Evolutionary conservation across 2,888 invertebrate genomes (phyloP), one percentile per base, ranked within the genome.

Genomic region (Itoplectis maculator): DNA sequence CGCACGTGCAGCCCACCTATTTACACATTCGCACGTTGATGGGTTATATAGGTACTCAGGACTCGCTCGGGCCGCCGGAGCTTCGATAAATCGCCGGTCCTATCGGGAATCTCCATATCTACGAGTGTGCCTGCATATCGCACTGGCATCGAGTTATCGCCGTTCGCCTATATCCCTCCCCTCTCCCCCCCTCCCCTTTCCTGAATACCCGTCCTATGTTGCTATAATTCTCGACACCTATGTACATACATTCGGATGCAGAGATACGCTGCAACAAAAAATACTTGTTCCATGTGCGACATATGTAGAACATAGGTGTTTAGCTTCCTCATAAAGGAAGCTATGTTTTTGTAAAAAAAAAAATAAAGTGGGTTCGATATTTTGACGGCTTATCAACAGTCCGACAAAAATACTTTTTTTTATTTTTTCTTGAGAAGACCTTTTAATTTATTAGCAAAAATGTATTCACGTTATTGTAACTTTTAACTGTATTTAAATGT

Each of bases 51-150:
- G 37, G 56, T 45, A 61, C 29, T 56, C 47, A 29, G 23, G 8
- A 20, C 59, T 59, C 68, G 59, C 23, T 20, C 74, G 35, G 37
- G 42, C 59, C 72, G 42, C 59, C 72, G 61, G 61, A 45, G 66
- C 18, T 81, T 74, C 81, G 77, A 79, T 79, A 82, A 82, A 82
- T 82, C 82, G 65, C 69, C 20, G 40, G 66, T 18, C 51, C 56
- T 81, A 81, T 81, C 81, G 54, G 56, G 9, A 49, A 76, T 54
- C 45, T 54, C 20, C 69, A 56, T 77, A 66, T 49, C 45, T 42
- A 37, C 29, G 35, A 56, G 45, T 72, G 47, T 63, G 45, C 47
- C 35, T 35, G 65, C 54, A 73, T 81, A 78, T 73, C 63, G 73
- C 73, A 45, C 23, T 51, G 40, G 73, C 69, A 78, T 81, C 81